phyloP scores from a whole-genome alignment of 2,797 vertebrate genomes.

The Catamblyrhynchus diadema region DNA sequence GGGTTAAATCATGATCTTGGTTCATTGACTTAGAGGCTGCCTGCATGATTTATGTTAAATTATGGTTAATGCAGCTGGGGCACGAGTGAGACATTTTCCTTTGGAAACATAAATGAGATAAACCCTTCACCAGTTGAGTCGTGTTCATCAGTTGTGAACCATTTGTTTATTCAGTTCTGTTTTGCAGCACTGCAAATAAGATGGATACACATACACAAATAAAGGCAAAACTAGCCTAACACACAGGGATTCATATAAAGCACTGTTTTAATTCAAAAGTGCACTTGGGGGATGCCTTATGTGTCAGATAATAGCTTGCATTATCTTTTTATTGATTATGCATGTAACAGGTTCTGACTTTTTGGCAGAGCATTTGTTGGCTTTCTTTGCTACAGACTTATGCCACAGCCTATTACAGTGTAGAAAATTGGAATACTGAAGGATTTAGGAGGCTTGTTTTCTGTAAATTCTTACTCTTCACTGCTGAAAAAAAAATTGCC shows the following conservation, averaged over 20 bases:
- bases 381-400: background rate
- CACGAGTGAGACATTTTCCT: background rate
- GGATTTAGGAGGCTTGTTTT: background rate
- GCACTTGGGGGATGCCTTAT: background rate
- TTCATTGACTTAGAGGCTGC: background rate
- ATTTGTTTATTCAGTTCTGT: constrained; percentile 10
- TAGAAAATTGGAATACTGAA: background rate
- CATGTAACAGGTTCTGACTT: background rate
- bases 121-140: background rate
- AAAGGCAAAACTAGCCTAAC: background rate
- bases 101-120: background rate
- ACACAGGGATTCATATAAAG: background rate
- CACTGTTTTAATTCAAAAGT: background rate
- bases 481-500: background rate
- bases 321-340: background rate
- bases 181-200: background rate
- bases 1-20: background rate
- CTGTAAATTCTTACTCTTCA: background rate
- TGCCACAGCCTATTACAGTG: background rate
- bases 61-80: background rate
- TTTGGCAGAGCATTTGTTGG: background rate
- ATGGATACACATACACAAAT: background rate
- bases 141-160: background rate
- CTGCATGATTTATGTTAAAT: background rate
- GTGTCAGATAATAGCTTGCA: background rate